These are phyloP conservation scores for Darevskia nairensis DNA, from an alignment of 2,797 vertebrate species.

Conservation along the genomic window DNA sequence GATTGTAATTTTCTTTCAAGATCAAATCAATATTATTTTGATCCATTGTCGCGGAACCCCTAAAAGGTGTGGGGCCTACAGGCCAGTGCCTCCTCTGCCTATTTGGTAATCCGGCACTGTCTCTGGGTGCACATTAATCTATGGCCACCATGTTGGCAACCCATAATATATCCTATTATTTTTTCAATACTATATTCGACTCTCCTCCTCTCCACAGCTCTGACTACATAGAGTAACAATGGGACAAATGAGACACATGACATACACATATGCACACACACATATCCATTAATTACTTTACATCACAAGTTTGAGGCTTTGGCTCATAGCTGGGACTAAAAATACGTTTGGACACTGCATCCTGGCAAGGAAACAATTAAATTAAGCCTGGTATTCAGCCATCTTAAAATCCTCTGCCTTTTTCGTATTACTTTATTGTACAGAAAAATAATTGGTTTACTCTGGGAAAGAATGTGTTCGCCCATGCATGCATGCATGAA, in stretches of 20 bases:
- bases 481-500: neutral
- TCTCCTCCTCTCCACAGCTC: neutral
- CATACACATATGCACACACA: neutral
- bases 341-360: neutral
- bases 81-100: too few species aligned
- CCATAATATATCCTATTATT: too few species aligned
- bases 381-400: neutral
- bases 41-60: too few species aligned
- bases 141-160: too few species aligned
- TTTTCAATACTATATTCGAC: too few species aligned
- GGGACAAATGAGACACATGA: neutral
- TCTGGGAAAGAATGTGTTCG: neutral
- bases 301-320: neutral
- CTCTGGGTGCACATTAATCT: too few species aligned
- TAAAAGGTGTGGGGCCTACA: too few species aligned
- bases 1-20: too few species aligned
- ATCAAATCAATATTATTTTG: too few species aligned
- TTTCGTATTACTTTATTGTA: neutral
- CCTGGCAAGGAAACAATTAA: slow-evolving; percentile 1
- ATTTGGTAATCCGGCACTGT: too few species aligned
- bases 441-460: neutral
- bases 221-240: neutral
- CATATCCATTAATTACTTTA: neutral
- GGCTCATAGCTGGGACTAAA: neutral
- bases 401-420: slow-evolving; percentile 2